A percentile compares a stretch with the other conserved stretches of the same genome.
Conservation (phyloP, 2,888 invertebrate species). For the Stenchaetothrips biformis region DNA sequence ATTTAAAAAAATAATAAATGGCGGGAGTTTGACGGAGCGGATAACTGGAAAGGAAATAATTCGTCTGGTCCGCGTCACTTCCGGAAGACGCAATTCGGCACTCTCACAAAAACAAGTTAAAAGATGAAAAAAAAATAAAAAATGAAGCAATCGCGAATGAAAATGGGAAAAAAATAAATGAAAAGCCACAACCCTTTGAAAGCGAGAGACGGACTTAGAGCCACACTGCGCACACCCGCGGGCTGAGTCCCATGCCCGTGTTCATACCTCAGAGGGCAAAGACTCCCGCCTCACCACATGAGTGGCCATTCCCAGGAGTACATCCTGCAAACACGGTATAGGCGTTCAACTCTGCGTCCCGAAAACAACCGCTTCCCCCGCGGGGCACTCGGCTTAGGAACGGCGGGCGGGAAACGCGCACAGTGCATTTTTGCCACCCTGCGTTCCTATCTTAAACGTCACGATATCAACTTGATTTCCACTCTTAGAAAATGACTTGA, state of each 20-base stretch:
- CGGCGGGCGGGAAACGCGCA: neutral
- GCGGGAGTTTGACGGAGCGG: too few relatives aligned
- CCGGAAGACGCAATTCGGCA: too few relatives aligned
- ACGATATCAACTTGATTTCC: neutral
- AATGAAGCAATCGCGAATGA: neutral
- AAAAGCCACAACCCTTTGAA: neutral
- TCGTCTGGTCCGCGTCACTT: too few relatives aligned
- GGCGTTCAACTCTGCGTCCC: neutral
- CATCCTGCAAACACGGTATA: neutral
- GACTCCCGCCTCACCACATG: neutral
- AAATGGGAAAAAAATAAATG: neutral
- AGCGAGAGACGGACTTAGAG: neutral
- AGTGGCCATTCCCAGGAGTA: conserved; percentile 7
- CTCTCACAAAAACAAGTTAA: too few relatives aligned
- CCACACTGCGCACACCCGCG: too few relatives aligned
- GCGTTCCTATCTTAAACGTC: neutral
- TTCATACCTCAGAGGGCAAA: conserved; percentile 2
- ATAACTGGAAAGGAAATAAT: too few relatives aligned
- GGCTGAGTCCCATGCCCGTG: neutral
- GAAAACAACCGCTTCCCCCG: neutral
- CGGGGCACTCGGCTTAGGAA: too few relatives aligned
- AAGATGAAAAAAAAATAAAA: too few relatives aligned
- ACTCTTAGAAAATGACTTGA: neutral
- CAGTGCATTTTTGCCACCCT: too few relatives aligned
- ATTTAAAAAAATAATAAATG: too few relatives aligned